These are phyloP conservation scores for Prunella strophiata DNA, from an alignment of 2,797 vertebrate species.

Conservation along the genomic window DNA sequence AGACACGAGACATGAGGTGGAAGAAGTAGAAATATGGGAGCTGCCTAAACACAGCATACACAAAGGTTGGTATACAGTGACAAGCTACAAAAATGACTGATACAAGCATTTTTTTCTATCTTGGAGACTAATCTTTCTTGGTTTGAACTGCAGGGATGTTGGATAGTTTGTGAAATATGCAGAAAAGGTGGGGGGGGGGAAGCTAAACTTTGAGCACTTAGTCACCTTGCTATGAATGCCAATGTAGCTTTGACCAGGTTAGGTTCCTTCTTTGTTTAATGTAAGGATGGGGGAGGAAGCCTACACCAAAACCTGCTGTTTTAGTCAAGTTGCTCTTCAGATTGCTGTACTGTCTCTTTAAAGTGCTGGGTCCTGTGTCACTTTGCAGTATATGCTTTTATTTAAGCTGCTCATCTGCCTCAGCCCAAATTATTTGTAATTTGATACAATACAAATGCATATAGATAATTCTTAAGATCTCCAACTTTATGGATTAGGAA, in stretches of 20 bases:
- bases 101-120: neutral
- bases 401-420: neutral
- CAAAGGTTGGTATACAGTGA: conserved; percentile 55
- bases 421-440: neutral
- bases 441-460: neutral
- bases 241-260: neutral
- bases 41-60: neutral
- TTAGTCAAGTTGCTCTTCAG: neutral
- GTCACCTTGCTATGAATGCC: neutral
- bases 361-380: neutral
- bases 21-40: conserved; percentile 59
- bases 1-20: conserved; percentile 51
- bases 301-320: neutral
- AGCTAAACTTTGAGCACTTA: neutral
- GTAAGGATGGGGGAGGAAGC: neutral
- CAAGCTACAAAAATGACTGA: neutral
- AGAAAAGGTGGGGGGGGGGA: neutral
- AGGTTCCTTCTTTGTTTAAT: neutral
- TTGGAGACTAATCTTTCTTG: neutral
- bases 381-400: neutral
- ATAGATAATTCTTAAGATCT: neutral
- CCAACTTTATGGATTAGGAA: neutral
- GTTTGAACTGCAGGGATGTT: neutral
- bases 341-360: neutral
- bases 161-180: neutral